These are phyloP conservation scores for Podarcis lilfordi DNA, from an alignment of 2,797 vertebrate genomes.

Conservation along the genomic window DNA sequence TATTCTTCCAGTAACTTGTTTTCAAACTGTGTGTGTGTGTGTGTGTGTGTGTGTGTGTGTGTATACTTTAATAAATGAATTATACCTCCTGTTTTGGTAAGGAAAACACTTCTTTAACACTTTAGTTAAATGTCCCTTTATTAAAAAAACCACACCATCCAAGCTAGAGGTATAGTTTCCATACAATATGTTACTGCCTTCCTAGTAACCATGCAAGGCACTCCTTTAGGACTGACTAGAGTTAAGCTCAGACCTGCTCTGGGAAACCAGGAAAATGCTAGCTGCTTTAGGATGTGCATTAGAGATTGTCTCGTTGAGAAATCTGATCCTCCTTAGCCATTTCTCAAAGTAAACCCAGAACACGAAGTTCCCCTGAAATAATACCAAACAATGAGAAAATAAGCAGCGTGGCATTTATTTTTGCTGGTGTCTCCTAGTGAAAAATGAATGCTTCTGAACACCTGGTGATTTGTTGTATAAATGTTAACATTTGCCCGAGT, in stretches of 20 bases:
- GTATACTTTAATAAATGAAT: neutral
- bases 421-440: slow-evolving; percentile 10
- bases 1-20: no score
- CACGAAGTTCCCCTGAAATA: slow-evolving; percentile 9
- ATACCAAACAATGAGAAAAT: slow-evolving; percentile 27
- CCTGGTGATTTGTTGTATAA: slow-evolving; percentile 44
- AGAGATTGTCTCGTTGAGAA: neutral
- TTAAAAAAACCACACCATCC: no score
- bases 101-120: neutral
- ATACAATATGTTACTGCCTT: neutral
- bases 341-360: slow-evolving; percentile 4
- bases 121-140: neutral
- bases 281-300: neutral
- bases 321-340: neutral
- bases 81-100: neutral
- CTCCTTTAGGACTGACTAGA: neutral
- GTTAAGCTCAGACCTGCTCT: neutral
- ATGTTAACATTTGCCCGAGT: slow-evolving; percentile 48
- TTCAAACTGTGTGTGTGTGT: neutral
- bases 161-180: neutral
- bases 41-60: neutral
- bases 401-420: slow-evolving; percentile 36
- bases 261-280: neutral
- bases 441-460: slow-evolving; percentile 37
- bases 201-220: no score